A percentile compares a stretch with the other conserved stretches of the same genome.
phyloP scores from a whole-genome alignment of 2,113 vertebrate genomes.

The Brachionichthys hirsutus region DNA sequence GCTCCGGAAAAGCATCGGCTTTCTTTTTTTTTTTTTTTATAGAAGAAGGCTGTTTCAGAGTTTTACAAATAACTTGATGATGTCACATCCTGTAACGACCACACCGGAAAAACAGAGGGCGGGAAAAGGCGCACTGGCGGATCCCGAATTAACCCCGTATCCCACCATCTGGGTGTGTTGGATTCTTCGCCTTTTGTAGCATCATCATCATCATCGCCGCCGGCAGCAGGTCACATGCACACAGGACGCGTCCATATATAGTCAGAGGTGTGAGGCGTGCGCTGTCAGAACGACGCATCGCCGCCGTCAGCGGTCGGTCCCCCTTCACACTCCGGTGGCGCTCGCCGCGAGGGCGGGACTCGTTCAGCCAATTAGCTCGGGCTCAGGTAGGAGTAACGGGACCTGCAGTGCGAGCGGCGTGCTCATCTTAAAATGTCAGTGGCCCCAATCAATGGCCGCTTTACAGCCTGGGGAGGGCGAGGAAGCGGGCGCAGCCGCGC shows the following conservation, averaged over 20 bases:
- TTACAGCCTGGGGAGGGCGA: neutral
- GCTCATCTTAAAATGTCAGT: slow-evolving; percentile 37
- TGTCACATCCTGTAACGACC: too few species aligned
- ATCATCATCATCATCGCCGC: too few species aligned
- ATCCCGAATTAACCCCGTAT: too few species aligned
- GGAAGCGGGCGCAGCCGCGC: neutral
- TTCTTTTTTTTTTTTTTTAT: too few species aligned
- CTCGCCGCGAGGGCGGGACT: slow-evolving; percentile 19
- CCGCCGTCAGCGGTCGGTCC: slow-evolving; percentile 16
- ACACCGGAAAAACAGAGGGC: too few species aligned
- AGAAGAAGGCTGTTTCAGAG: too few species aligned
- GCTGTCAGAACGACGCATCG: slow-evolving; percentile 33
- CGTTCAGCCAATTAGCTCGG: slow-evolving; percentile 51
- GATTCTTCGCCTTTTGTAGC: too few species aligned
- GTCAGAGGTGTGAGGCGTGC: slow-evolving; percentile 1
- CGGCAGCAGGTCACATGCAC: too few species aligned
- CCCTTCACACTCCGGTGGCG: slow-evolving; percentile 44
- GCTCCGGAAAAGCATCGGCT: too few species aligned
- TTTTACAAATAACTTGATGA: too few species aligned
- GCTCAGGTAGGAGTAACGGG: slow-evolving; percentile 5
- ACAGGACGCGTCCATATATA: neutral
- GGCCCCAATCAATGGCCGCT: slow-evolving; percentile 2
- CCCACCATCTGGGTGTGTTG: too few species aligned
- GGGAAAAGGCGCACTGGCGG: too few species aligned
- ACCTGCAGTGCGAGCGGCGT: slow-evolving; percentile 16